phyloP scores from a whole-genome alignment of 1,140 invertebrate genomes.

The Cydia splendana region DNA sequence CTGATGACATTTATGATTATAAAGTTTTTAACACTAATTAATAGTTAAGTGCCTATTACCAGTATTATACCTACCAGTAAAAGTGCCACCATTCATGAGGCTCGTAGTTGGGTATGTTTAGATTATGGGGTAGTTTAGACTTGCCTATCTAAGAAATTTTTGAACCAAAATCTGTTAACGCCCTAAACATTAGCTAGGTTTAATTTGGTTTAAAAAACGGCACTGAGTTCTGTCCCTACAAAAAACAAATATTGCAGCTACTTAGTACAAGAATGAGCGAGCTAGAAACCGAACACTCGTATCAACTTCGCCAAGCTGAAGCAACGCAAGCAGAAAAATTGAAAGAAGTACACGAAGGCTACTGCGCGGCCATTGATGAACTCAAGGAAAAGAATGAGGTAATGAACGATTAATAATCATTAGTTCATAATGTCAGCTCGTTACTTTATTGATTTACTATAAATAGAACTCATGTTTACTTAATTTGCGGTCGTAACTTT shows the following conservation, averaged over 20 bases:
- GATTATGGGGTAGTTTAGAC: neutral
- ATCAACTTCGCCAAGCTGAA: slow-evolving; percentile 85
- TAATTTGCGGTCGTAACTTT: slow-evolving; percentile 42
- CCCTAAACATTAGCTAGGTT: neutral
- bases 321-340: slow-evolving; percentile 83
- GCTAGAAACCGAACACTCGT: slow-evolving; percentile 86
- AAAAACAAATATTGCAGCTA: slow-evolving; percentile 63
- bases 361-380: slow-evolving; percentile 85
- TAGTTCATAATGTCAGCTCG: neutral
- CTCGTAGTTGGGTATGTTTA: too few relatives aligned
- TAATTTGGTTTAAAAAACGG: neutral
- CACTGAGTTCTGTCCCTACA: neutral
- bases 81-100: too few relatives aligned
- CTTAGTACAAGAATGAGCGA: slow-evolving; percentile 85
- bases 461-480: slow-evolving; percentile 31
- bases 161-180: too few relatives aligned
- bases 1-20: too few relatives aligned
- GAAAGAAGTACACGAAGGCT: slow-evolving; percentile 84
- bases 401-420: neutral
- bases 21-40: too few relatives aligned
- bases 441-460: slow-evolving; percentile 4
- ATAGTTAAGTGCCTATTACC: too few relatives aligned
- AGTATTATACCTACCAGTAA: too few relatives aligned
- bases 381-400: slow-evolving; percentile 86
- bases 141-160: too few relatives aligned